These are phyloP conservation scores for Pterostichus madidus DNA, from an alignment of 2,888 invertebrate genomes.

Conservation along the genomic window DNA sequence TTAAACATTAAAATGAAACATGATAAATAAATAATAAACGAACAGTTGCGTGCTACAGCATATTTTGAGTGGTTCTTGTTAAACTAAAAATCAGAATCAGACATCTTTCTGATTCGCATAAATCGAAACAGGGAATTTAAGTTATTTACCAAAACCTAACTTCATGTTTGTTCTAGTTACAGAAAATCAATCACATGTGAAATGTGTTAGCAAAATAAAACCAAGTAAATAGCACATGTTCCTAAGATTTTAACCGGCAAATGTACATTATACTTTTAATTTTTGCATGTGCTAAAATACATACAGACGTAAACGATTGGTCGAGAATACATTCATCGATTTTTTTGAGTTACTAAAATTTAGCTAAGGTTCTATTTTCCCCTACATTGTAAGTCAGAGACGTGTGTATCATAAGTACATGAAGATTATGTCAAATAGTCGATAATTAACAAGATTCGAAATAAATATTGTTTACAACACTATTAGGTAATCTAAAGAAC, in stretches of 20 bases:
- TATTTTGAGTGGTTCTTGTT: slow-evolving; percentile 50
- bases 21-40: slow-evolving; percentile 61
- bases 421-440: not conserved
- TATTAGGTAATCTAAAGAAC: too few relatives aligned
- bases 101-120: slow-evolving; percentile 63
- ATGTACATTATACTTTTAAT: not conserved
- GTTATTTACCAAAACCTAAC: not conserved
- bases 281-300: too few relatives aligned
- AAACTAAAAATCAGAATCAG: slow-evolving; percentile 62
- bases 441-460: too few relatives aligned
- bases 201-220: not conserved
- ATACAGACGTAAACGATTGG: too few relatives aligned
- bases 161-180: not conserved
- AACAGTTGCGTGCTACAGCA: slow-evolving; percentile 49
- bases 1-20: slow-evolving; percentile 58
- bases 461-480: too few relatives aligned
- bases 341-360: not conserved
- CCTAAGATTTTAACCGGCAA: not conserved
- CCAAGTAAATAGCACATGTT: not conserved
- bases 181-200: slow-evolving; percentile 26
- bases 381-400: not conserved
- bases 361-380: not conserved
- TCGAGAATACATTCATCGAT: not conserved
- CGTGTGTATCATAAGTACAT: not conserved
- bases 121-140: slow-evolving; percentile 58